Base-by-base conservation (phyloP, 2,113 vertebrate genomes). In the Burhinus bistriatus region DNA sequence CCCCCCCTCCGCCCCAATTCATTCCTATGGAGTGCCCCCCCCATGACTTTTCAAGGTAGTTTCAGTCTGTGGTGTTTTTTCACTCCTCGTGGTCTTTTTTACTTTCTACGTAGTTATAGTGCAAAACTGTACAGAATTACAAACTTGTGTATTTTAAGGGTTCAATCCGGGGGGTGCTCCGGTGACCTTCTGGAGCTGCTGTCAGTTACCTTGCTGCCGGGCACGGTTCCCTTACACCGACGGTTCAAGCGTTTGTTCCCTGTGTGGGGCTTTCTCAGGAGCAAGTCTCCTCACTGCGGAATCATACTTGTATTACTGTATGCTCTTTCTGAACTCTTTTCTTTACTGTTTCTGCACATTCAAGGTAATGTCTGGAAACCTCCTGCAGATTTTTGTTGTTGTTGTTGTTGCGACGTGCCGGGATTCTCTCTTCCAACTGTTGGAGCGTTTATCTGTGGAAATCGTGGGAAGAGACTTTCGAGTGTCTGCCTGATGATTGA, bases 221-320 rank as follows among this genome's bases (percentile, higher is more conserved):
- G 19, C 59, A 21, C 0, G 12, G 23, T 20, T 57, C 1, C 25
- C 8, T 70, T 5, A 5, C 32, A 3, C 4, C 2, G 6, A 17
- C 2, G 7, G n/a, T 21, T 36, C 38, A 32, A 11, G 61, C 18
- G 1, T 12, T 42, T 52, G 42, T 40, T 68, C 34, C 47, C 76
- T 16, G n/a, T 19, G 18, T 12, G 29, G 47, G 29, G 55, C 87
- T 79, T 70, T 38, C 38, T 42, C 9, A 1, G 61, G 52, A 82
- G 51, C 65, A 23, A 6, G 18, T 26, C 34, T 77, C 16, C 36
- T 68, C 27, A 3, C 22, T 12, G 30, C 77, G 49, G 44, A 42
- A 21, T 38, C 15, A 0, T 22, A 8, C n/a, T 27, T 1, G 2
- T 14, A 0, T 44, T 47, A 25, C 42, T 9, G 1, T 16, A 13